Evolutionary conservation across 2,888 invertebrate genomes (phyloP).

Genomic region (Mesochorus sp.): DNA sequence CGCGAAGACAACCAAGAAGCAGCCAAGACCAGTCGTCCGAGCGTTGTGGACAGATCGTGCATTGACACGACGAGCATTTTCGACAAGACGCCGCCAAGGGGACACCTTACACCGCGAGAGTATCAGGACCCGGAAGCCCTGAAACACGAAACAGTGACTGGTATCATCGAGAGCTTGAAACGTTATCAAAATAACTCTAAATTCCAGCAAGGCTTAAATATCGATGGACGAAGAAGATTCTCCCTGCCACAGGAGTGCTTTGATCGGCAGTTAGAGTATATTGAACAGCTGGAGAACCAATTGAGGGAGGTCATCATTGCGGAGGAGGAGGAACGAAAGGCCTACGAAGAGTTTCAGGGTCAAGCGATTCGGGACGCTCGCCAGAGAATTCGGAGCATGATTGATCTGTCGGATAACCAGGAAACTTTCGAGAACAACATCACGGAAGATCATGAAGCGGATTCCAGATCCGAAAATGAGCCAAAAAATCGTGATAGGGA

Average conservation of each 20-base stretch:
- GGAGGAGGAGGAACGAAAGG: constrained; percentile 73
- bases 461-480: constrained; percentile 5
- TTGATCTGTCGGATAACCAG: constrained; percentile 7
- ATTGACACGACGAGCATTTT: constrained; percentile 79
- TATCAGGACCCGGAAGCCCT: constrained; percentile 64
- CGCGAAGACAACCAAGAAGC: constrained; percentile 20
- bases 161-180: constrained; percentile 74
- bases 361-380: constrained; percentile 48
- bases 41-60: constrained; percentile 77
- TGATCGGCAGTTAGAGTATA: constrained; percentile 73
- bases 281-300: constrained; percentile 74
- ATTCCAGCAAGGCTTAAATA: constrained; percentile 53
- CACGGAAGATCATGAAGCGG: not conserved
- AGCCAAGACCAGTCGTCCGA: constrained; percentile 66
- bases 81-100: constrained; percentile 71
- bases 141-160: constrained; percentile 69
- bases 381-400: constrained; percentile 29
- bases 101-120: constrained; percentile 66
- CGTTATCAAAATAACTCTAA: constrained; percentile 68
- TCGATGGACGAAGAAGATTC: constrained; percentile 64
- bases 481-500: not conserved
- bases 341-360: constrained; percentile 66
- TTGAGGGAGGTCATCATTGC: constrained; percentile 74
- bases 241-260: constrained; percentile 73
- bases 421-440: not conserved